Base-by-base conservation (phyloP, 2,797 vertebrate genomes). In the Ceryle rudis region DNA sequence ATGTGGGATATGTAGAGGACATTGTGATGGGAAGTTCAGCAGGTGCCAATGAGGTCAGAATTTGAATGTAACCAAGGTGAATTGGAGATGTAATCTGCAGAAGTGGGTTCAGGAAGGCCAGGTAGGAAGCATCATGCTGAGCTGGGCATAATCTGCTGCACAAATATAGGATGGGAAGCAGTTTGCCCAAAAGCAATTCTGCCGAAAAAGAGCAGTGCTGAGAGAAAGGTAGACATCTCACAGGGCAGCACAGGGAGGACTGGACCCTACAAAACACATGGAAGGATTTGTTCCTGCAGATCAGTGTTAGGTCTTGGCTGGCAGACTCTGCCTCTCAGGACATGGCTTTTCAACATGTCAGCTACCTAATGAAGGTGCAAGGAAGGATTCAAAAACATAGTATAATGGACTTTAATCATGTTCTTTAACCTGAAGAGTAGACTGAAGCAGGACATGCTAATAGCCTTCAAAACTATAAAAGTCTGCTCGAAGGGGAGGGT, bases 311-410 rank as follows among this genome's bases (percentile, higher is more conserved):
- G 17, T 74, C 37, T 74, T 13, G 13, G 16, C 44, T 69, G 42
- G 57, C 81, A 46, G 5, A 31, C 20, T 23, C n/a, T 57, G 10
- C 22, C 6, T 1, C 9, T 15, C 1, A 6, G 60, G 39, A 66
- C 39, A 19, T 0, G 2, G 39, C 37, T 5, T 1, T 60, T 58
- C 8, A 14, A 22, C 21, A 2, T 42, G 37, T 81, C n/a, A 58
- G 3, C 44, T 46, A 7, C 61, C 20, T 79, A 19, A 3, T 22
- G 16, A 75, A 31, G 51, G 17, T 6, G 7, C 42, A 62, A 20
- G n/a, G 35, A 80, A 62, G 20, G 23, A 4, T 33, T 93, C 73
- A 37, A 46, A 91, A 58, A 41, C 2, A 0, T 46, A 33, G 9
- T 54, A 47, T 3, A 5, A 44, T 20, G 42, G n/a, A 41, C 13